Conservation (phyloP, 2,113 vertebrate species). For the Pogonocichla stellata region DNA sequence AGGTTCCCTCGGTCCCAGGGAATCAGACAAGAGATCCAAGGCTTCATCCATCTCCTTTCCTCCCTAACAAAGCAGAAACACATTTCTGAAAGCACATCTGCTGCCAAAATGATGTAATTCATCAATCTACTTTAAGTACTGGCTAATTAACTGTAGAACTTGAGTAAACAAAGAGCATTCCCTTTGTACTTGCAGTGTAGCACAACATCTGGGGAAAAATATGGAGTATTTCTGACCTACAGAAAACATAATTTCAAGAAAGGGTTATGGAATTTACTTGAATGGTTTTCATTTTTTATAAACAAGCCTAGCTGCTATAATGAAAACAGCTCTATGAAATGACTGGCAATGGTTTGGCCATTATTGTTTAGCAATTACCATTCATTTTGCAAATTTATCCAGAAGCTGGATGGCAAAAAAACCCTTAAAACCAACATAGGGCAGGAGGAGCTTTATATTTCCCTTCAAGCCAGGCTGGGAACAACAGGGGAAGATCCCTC, state of each 20-base stretch:
- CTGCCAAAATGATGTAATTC: neutral
- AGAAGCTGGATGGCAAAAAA: neutral
- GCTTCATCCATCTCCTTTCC: slow-evolving; percentile 71
- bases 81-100: neutral
- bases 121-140: neutral
- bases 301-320: neutral
- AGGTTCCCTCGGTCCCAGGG: slow-evolving; percentile 72
- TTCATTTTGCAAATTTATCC: neutral
- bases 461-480: neutral
- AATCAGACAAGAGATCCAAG: slow-evolving; percentile 73
- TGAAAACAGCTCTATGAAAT: neutral
- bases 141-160: neutral
- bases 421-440: neutral
- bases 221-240: neutral
- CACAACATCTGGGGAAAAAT: neutral
- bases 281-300: neutral
- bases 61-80: neutral
- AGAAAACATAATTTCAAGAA: neutral
- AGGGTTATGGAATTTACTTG: neutral
- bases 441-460: neutral
- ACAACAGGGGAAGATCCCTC: neutral
- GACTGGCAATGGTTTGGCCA: neutral
- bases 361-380: neutral
- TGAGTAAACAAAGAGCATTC: neutral
- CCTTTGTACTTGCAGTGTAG: neutral